These are phyloP conservation scores for Triops cancriformis DNA, from an alignment of 1,140 invertebrate genomes.

Conservation along the genomic window DNA sequence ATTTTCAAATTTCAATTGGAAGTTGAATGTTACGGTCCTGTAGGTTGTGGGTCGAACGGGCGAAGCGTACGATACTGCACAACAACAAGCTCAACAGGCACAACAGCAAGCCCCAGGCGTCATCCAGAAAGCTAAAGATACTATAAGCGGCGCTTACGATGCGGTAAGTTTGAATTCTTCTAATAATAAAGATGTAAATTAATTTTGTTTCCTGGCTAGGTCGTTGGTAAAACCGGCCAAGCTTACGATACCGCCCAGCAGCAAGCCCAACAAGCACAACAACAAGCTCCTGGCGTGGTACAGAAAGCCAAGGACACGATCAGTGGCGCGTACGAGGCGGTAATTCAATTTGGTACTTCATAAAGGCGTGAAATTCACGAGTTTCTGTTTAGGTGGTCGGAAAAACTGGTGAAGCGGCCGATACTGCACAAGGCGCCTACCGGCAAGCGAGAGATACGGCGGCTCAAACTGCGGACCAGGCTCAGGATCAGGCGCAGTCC, in stretches of 20 bases:
- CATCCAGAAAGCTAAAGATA: neutral
- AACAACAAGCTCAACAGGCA: neutral
- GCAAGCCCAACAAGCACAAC: neutral
- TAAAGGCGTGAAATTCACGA: no score
- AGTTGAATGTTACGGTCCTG: neutral
- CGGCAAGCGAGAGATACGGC: neutral
- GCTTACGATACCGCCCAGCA: neutral
- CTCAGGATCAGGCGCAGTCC: neutral
- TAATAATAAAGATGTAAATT: no score
- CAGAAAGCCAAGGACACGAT: neutral
- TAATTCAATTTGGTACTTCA: neutral
- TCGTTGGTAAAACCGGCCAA: neutral
- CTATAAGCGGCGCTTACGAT: neutral
- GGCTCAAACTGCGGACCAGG: neutral
- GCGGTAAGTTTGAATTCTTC: neutral
- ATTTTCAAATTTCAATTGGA: neutral
- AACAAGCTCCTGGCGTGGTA: neutral
- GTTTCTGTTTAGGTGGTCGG: neutral
- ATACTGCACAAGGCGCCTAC: neutral
- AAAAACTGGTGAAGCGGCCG: neutral
- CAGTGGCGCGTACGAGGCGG: neutral
- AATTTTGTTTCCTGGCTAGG: neutral
- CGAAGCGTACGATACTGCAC: neutral
- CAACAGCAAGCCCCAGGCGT: neutral
- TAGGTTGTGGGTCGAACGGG: neutral